Evolutionary conservation across 2,888 invertebrate species (phyloP).

Genomic region (Dryomyza anilis): DNA sequence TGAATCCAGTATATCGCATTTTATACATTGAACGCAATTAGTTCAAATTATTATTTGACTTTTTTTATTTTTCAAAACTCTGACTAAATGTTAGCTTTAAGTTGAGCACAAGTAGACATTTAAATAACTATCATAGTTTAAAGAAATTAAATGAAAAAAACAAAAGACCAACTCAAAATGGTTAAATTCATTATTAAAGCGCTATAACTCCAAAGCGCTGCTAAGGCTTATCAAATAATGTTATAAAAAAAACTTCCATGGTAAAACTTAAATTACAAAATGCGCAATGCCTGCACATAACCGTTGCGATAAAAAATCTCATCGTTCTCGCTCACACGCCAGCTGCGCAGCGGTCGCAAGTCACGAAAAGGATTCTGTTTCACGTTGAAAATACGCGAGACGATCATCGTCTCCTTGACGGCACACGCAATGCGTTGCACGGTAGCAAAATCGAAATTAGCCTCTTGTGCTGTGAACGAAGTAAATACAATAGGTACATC

Average conservation of each 20-base stretch:
- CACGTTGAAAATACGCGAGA: constrained; percentile 40
- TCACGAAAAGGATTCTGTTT: constrained; percentile 49
- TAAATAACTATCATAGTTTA: no score
- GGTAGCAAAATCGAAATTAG: constrained; percentile 43
- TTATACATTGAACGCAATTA: no score
- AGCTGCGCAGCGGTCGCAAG: constrained; percentile 45
- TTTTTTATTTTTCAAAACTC: no score
- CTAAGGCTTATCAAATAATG: no score
- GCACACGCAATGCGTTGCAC: constrained; percentile 31
- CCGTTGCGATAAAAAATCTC: constrained; percentile 49
- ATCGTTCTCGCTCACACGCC: constrained; percentile 41
- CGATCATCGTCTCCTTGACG: constrained; percentile 23
- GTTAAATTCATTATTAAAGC: background rate
- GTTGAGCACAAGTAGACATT: no score
- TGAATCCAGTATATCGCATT: no score
- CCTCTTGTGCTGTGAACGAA: constrained; percentile 45
- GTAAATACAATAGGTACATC: constrained; percentile 51
- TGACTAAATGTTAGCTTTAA: no score
- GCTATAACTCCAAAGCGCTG: no score
- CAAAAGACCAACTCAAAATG: constrained; percentile 19
- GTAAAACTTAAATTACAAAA: constrained; percentile 12
- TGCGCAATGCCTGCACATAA: constrained; percentile 46
- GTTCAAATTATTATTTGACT: no score
- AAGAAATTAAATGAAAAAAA: constrained; percentile 30
- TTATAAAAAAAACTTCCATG: background rate